These are phyloP conservation scores for Ectobius pallidus DNA, from an alignment of 2,888 invertebrate genomes.

Conservation along the genomic window DNA sequence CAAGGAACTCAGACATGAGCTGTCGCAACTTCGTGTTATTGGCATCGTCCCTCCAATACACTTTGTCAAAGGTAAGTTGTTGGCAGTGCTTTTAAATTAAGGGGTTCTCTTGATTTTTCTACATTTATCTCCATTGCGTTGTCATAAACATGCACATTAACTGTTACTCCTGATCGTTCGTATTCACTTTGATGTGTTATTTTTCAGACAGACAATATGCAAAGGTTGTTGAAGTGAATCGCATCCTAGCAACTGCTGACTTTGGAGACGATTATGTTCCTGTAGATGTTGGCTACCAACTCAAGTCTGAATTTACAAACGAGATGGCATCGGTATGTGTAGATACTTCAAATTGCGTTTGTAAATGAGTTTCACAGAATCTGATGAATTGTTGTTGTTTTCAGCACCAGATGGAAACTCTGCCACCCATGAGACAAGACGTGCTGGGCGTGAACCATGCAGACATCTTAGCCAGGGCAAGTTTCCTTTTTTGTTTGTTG, in stretches of 20 bases:
- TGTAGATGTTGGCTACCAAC: slow-evolving; percentile 51
- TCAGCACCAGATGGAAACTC: no score
- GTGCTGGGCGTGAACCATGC: slow-evolving; percentile 73
- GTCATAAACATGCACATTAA: no score
- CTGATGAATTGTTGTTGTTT: no score
- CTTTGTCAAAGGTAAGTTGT: slow-evolving; percentile 71
- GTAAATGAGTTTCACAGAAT: no score
- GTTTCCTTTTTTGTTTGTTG: slow-evolving; percentile 1
- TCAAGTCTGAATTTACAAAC: slow-evolving; percentile 37
- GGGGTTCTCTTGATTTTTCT: no score
- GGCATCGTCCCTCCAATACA: slow-evolving; percentile 75
- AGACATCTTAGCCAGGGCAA: slow-evolving; percentile 63
- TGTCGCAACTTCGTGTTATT: slow-evolving; percentile 74
- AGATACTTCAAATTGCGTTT: slow-evolving; percentile 18
- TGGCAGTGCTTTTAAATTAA: no score
- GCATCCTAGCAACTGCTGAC: slow-evolving; percentile 65
- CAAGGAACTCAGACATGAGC: slow-evolving; percentile 69
- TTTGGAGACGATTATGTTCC: slow-evolving; percentile 70
- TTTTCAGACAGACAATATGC: slow-evolving; percentile 64
- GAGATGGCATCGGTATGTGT: no score
- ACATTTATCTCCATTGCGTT: no score
- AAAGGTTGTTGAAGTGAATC: slow-evolving; percentile 64
- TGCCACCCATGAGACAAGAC: slow-evolving; percentile 75
- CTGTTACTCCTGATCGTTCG: no score
- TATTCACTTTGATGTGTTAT: no score